These are phyloP conservation scores for Proteles cristata DNA, from an alignment of 2,113 vertebrate genomes.

Conservation along the genomic window DNA sequence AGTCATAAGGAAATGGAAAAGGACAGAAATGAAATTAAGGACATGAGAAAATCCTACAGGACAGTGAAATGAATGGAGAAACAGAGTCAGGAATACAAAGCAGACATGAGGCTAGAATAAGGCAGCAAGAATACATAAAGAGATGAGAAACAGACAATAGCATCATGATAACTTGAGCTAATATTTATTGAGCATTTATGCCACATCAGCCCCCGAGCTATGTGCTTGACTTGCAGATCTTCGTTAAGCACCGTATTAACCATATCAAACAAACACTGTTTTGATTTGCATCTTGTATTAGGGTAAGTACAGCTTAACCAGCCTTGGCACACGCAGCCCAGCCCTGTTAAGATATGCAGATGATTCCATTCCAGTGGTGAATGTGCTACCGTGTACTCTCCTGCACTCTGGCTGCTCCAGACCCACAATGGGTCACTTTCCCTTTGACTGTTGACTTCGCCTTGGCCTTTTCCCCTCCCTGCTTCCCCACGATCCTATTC, in stretches of 20 bases:
- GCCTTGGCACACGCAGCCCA: not conserved
- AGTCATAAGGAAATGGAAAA: not conserved
- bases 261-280: not conserved
- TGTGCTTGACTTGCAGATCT: not conserved
- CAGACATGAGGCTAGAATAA: not conserved
- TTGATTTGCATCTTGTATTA: not conserved
- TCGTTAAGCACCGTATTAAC: not conserved
- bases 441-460: not conserved
- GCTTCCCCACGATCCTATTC: not conserved
- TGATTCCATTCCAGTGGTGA: not conserved
- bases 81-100: not conserved
- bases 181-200: not conserved
- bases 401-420: not conserved
- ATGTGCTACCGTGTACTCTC: not conserved
- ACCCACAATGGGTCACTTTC: not conserved
- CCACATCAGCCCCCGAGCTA: not conserved
- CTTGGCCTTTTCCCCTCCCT: accelerated
- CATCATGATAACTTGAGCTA: not conserved
- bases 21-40: not conserved
- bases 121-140: not conserved
- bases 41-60: not conserved
- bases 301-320: not conserved
- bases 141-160: not conserved
- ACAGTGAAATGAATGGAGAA: not conserved
- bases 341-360: not conserved